phyloP scores from a whole-genome alignment of 2,113 vertebrate genomes.

The Alosa alosa region DNA sequence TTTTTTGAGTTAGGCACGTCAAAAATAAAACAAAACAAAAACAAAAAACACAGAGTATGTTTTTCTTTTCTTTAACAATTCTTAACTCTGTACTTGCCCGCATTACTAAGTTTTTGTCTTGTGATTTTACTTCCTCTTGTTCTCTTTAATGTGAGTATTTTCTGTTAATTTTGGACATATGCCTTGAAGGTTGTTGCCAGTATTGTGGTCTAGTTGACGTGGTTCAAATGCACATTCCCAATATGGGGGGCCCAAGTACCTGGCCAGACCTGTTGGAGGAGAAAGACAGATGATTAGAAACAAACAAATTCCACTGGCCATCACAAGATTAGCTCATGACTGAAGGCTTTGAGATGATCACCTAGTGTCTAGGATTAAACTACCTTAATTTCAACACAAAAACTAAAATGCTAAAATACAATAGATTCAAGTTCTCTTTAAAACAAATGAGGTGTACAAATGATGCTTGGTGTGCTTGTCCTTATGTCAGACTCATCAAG shows the following conservation, averaged over 20 bases:
- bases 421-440: neutral
- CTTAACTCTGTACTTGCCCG: conserved; percentile 17
- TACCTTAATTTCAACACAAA: neutral
- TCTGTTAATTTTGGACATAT: conserved; percentile 63
- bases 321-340: neutral
- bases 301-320: conserved; percentile 51
- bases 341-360: neutral
- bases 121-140: conserved; percentile 58
- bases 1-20: conserved; percentile 88
- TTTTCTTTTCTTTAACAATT: conserved; percentile 63
- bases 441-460: neutral
- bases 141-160: conserved; percentile 55
- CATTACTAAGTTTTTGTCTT: conserved; percentile 50
- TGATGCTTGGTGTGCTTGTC: neutral
- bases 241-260: conserved; percentile 98
- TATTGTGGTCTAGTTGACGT: conserved; percentile 83
- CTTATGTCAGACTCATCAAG: neutral
- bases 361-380: neutral
- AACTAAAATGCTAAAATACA: neutral
- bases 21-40: conserved; percentile 59
- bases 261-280: conserved; percentile 88
- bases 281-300: neutral
- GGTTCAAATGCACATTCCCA: conserved; percentile 99
- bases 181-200: conserved; percentile 57
- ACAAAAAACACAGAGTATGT: conserved; percentile 39